Percentiles rank a stretch among this genome's conserved stretches.
Evolutionary conservation across 2,888 invertebrate species (phyloP).

Genomic region (Thalpophila matura): DNA sequence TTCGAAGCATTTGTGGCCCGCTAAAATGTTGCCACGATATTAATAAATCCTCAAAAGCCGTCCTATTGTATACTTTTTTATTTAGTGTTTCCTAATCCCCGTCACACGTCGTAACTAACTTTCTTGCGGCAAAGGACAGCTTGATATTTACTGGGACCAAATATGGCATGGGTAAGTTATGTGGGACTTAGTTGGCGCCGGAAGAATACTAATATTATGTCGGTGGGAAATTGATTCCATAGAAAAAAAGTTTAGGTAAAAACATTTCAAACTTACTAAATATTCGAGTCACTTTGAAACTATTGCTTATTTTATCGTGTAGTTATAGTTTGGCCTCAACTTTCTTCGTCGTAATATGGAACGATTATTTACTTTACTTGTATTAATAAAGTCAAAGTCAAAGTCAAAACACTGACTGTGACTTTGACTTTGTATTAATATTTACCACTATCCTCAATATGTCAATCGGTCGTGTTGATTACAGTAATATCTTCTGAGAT

Average conservation of each 20-base stretch:
- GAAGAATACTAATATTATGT: conserved; percentile 53
- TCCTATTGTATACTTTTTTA: too few species aligned
- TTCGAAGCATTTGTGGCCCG: too few species aligned
- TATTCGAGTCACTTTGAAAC: neutral
- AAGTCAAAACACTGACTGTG: too few species aligned
- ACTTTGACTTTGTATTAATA: too few species aligned
- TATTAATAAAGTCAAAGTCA: too few species aligned
- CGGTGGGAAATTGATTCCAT: conserved; percentile 10
- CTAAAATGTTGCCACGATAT: too few species aligned
- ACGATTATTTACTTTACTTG: too few species aligned
- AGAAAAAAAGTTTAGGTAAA: neutral
- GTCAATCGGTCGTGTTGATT: too few species aligned
- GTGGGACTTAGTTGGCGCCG: conserved; percentile 34
- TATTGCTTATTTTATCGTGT: neutral
- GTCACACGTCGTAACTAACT: conserved; percentile 51
- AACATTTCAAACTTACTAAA: neutral
- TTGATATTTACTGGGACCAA: conserved; percentile 57
- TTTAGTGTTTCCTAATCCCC: conserved; percentile 13
- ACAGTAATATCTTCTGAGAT: too few species aligned
- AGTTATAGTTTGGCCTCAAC: neutral
- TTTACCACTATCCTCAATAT: too few species aligned
- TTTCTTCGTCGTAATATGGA: neutral
- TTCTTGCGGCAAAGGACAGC: conserved; percentile 50
- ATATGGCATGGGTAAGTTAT: conserved; percentile 52
- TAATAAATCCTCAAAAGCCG: too few species aligned